Evolutionary conservation across 2,888 invertebrate species (phyloP).

Genomic region (Campoletis raptor): DNA sequence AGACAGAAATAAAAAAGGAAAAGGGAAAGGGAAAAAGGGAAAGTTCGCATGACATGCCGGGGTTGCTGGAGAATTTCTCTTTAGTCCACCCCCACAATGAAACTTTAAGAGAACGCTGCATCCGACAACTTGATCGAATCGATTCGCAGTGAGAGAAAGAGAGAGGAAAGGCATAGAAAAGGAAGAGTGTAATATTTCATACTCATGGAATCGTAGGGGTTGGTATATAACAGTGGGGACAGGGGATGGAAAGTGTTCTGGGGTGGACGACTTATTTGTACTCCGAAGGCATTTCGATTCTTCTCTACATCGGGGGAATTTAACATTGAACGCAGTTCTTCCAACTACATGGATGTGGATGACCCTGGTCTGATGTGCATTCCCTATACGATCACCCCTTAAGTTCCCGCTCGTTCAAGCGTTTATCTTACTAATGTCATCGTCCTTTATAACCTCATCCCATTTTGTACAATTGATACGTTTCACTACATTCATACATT

Average conservation of each 20-base stretch:
- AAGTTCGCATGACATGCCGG: slow-evolving; percentile 41
- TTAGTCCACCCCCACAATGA: background rate
- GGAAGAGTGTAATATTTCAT: slow-evolving; percentile 64
- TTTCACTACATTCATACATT: slow-evolving; percentile 27
- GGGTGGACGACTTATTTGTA: slow-evolving; percentile 65
- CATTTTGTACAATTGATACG: slow-evolving; percentile 44
- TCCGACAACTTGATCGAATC: slow-evolving; percentile 65
- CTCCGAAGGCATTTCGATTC: slow-evolving; percentile 55
- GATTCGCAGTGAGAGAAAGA: slow-evolving; percentile 44
- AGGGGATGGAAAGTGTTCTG: slow-evolving; percentile 13
- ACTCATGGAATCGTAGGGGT: slow-evolving; percentile 45
- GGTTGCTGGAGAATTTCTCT: slow-evolving; percentile 48
- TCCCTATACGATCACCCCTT: slow-evolving; percentile 50
- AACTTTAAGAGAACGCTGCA: slow-evolving; percentile 54
- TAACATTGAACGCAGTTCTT: slow-evolving; percentile 47
- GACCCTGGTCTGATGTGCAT: slow-evolving; percentile 7
- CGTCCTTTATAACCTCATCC: slow-evolving; percentile 54
- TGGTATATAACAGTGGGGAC: slow-evolving; percentile 27
- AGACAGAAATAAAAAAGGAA: slow-evolving; percentile 10
- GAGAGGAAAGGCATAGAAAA: slow-evolving; percentile 38
- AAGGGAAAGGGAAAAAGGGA: slow-evolving; percentile 19
- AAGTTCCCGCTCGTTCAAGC: slow-evolving; percentile 55
- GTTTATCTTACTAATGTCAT: slow-evolving; percentile 69
- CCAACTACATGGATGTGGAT: slow-evolving; percentile 42
- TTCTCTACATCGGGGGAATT: slow-evolving; percentile 30